Conservation (phyloP, 2,888 invertebrate species). For the Enoplolaimus lenunculus region DNA sequence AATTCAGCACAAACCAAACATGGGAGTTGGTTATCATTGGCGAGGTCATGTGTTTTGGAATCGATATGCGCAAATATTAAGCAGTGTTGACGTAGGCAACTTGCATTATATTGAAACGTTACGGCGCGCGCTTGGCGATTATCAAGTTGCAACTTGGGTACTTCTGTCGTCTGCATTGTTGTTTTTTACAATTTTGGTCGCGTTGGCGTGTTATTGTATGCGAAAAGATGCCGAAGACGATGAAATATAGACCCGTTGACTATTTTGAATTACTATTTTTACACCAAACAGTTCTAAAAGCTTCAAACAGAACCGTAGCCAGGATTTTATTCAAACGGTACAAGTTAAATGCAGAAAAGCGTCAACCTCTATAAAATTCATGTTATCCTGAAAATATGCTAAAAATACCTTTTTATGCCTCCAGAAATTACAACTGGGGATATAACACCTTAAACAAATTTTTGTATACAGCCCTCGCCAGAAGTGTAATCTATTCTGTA, state of each 20-base stretch:
- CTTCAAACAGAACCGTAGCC: no score
- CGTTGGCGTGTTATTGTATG: slow-evolving; percentile 40
- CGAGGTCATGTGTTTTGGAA: slow-evolving; percentile 40
- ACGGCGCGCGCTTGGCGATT: slow-evolving; percentile 31
- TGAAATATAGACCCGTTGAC: slow-evolving; percentile 31
- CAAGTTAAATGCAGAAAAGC: no score
- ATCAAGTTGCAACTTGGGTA: slow-evolving; percentile 40
- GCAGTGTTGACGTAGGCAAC: slow-evolving; percentile 39
- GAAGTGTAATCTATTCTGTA: no score
- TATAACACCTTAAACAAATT: no score
- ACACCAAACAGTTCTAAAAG: no score
- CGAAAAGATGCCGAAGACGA: slow-evolving; percentile 38
- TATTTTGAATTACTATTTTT: no score
- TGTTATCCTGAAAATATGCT: no score
- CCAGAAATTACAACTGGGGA: no score
- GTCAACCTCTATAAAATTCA: no score
- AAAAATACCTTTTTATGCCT: no score
- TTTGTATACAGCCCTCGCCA: no score
- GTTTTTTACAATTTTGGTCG: slow-evolving; percentile 40
- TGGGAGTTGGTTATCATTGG: slow-evolving; percentile 35
- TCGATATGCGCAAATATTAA: slow-evolving; percentile 35
- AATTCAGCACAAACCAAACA: slow-evolving; percentile 33
- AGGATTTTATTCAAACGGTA: no score
- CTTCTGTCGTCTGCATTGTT: slow-evolving; percentile 38
- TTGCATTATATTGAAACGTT: slow-evolving; percentile 13